Base-by-base conservation (phyloP, 2,113 vertebrate species). In the Chionis minor region DNA sequence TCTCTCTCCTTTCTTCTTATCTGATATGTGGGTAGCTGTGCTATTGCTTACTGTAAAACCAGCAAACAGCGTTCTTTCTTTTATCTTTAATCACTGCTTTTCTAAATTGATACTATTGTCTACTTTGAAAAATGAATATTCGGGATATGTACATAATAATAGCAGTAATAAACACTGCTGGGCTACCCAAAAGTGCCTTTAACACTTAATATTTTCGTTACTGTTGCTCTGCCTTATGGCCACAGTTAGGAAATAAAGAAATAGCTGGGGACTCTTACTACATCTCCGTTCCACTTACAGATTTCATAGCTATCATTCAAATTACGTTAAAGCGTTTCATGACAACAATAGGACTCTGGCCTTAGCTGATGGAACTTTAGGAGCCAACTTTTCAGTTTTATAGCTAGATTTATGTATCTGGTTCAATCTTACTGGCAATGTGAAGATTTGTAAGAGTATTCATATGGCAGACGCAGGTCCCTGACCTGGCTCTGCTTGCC, bases 1-100 rank as follows among this genome's bases (percentile, higher is more conserved):
- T 81, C 45, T 95, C 40, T 35, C 32, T 84, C 52, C 51, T 83
- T 74, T 86, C 51, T 49, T 93, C 69, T 74, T 78, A 86, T 88
- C 44, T 81, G 72, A 81, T 74, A 47, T 40, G 32, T 42, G 22
- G 7, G 30, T 56, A 47, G 21, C 21, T 90, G 38, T 94, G 59
- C 35, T 55, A 17, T 7, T 55, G 42, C 63, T 38, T 74, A 51
- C 26, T 81, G 38, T 78, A 81, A 86, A 90, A 67, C 19, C 59
- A 72, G 74, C 44, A 66, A 65, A 28, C 58, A 44, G 6, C 11
- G 21, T 13, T 35, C 45, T 42, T 63, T 66, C 33, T 63, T 72
- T 81, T 67, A 12, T 47, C 42, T 87, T 89, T 28, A 71, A 49
- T 49, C 56, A 52, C 16, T n/a, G 4, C 8, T 83, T 94, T 89